A percentile compares a stretch with the other conserved stretches of the same genome.
phyloP scores from a whole-genome alignment of 1,140 invertebrate genomes.

The Patella vulgata region DNA sequence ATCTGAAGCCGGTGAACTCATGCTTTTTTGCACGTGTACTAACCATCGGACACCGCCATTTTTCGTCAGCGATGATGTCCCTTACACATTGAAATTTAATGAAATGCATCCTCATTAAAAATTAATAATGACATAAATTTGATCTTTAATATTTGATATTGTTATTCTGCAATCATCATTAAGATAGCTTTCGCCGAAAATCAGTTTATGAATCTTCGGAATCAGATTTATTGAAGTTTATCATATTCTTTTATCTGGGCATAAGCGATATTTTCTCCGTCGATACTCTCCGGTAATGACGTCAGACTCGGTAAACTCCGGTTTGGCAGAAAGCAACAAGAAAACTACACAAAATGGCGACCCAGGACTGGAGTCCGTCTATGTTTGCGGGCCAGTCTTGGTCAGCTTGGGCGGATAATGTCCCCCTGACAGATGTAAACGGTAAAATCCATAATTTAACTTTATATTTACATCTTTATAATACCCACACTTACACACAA shows the following conservation, averaged over 20 bases:
- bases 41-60: slow-evolving; percentile 41
- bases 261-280: slow-evolving; percentile 22
- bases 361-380: slow-evolving; percentile 66
- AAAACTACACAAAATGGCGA: slow-evolving; percentile 66
- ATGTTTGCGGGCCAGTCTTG: slow-evolving; percentile 65
- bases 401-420: slow-evolving; percentile 60
- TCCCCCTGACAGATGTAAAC: slow-evolving; percentile 40
- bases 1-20: no score
- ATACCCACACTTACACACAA: slow-evolving; percentile 4
- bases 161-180: not conserved
- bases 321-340: slow-evolving; percentile 64
- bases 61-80: not conserved
- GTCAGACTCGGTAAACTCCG: slow-evolving; percentile 63
- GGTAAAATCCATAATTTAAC: slow-evolving; percentile 40
- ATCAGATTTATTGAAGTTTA: no score
- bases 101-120: not conserved
- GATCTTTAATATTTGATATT: not conserved
- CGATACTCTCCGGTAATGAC: slow-evolving; percentile 55
- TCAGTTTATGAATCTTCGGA: not conserved
- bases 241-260: no score
- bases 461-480: slow-evolving; percentile 9
- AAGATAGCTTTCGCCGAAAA: not conserved
- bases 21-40: slow-evolving; percentile 14
- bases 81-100: slow-evolving; percentile 2
- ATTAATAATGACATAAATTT: not conserved